Conservation (phyloP, 2,113 vertebrate genomes). For the Rhinichthys klamathensis region DNA sequence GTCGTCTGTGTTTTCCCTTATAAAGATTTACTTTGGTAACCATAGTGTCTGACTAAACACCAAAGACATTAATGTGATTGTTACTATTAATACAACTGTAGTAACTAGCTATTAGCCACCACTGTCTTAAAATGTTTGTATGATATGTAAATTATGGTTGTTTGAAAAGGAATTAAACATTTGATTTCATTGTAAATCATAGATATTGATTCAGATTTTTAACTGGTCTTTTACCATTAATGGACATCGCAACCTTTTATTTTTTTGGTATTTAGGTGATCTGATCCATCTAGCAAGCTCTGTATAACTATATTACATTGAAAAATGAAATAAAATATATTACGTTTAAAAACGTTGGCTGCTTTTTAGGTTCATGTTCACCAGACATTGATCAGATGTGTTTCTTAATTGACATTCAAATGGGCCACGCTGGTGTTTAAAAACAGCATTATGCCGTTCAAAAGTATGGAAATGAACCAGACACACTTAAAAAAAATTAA, state of each 20-base stretch:
- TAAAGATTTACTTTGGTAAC: conserved; percentile 35
- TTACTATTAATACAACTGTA: conserved; percentile 20
- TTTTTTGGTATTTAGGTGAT: conserved; percentile 8
- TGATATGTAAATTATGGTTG: conserved; percentile 15
- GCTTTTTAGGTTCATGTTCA: background rate
- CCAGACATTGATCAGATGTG: background rate
- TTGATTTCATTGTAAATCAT: conserved; percentile 11
- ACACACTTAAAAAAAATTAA: background rate
- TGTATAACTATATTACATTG: background rate
- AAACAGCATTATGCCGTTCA: background rate
- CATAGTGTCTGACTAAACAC: conserved; percentile 20
- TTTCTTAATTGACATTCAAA: background rate
- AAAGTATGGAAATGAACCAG: background rate
- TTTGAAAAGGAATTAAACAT: conserved; percentile 14
- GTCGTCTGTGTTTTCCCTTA: conserved; percentile 26
- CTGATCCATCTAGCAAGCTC: background rate
- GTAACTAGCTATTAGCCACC: conserved; percentile 19
- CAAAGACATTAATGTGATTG: conserved; percentile 13
- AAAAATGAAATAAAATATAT: background rate
- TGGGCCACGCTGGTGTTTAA: background rate
- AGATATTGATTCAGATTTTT: background rate
- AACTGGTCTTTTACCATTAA: background rate
- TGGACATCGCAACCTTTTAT: background rate
- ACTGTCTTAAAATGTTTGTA: conserved; percentile 13
- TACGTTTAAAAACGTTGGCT: background rate